Conservation (phyloP, 1,140 invertebrate genomes). For the Neotoxoptera formosana region DNA sequence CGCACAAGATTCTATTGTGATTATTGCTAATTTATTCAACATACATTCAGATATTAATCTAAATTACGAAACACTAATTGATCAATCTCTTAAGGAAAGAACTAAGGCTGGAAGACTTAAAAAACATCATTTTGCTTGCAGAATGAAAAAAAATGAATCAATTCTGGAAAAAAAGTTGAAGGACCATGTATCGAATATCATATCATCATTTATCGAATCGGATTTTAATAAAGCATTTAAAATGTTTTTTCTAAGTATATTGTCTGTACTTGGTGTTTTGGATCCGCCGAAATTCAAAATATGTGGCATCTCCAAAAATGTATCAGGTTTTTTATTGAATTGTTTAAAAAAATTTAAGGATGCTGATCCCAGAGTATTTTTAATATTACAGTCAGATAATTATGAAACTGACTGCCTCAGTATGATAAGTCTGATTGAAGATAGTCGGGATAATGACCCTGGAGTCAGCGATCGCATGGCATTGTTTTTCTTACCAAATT, state of each 20-base stretch:
- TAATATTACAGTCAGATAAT: neutral
- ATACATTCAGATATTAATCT: neutral
- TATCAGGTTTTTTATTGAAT: neutral
- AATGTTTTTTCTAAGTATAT: constrained; percentile 49
- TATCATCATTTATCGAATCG: neutral
- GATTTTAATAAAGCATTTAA: constrained; percentile 29
- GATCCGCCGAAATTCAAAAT: constrained; percentile 37
- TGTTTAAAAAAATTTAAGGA: neutral
- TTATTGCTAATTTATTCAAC: constrained; percentile 38
- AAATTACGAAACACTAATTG: neutral
- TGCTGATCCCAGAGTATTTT: neutral
- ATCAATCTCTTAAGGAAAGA: constrained; percentile 25
- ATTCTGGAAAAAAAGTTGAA: constrained; percentile 6
- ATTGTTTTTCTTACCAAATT: constrained; percentile 6
- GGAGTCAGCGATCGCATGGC: neutral
- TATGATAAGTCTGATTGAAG: constrained; percentile 14
- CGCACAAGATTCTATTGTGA: constrained; percentile 29
- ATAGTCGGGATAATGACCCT: neutral
- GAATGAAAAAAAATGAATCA: neutral
- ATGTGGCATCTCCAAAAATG: constrained; percentile 32
- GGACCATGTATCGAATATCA: neutral
- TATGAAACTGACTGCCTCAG: constrained; percentile 5
- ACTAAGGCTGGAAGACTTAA: constrained; percentile 2
- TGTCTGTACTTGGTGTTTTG: constrained; percentile 12
- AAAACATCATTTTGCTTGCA: neutral